A percentile compares a stretch with the other conserved stretches of the same genome.
These are phyloP conservation scores for Apteryx owenii DNA, from an alignment of 2,113 vertebrate species.

Conservation along the genomic window DNA sequence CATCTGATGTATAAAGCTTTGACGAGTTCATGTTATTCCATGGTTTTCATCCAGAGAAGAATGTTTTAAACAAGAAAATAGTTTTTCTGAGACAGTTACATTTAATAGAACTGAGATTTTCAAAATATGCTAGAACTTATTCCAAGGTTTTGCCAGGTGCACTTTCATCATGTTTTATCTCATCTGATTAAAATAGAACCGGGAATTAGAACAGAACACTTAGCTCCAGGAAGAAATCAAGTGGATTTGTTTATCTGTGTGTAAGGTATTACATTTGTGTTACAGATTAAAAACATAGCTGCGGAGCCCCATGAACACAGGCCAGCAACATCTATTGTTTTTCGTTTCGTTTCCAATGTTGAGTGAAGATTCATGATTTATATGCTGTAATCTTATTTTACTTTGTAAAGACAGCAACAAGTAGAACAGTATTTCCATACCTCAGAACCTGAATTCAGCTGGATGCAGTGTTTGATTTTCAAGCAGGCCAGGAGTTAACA, in stretches of 20 bases:
- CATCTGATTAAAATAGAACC: not conserved
- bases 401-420: not conserved
- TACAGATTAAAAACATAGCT: slow-evolving; percentile 10
- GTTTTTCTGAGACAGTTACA: not conserved
- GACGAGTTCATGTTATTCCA: not conserved
- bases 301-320: not conserved
- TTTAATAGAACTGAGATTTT: not conserved
- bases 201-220: not conserved
- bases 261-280: not conserved
- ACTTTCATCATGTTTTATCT: slow-evolving; percentile 18
- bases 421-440: not conserved
- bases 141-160: not conserved
- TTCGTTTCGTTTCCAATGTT: not conserved
- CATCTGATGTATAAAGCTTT: not conserved
- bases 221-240: slow-evolving; percentile 12
- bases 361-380: not conserved
- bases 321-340: not conserved
- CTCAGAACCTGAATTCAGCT: not conserved
- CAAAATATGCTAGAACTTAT: not conserved
- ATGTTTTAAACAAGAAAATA: not conserved
- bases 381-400: not conserved
- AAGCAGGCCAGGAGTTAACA: not conserved
- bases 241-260: slow-evolving; percentile 11
- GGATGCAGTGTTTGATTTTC: not conserved
- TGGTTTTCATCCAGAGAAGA: not conserved